phyloP scores from a whole-genome alignment of 2,113 vertebrate species.

The Mormyrus iriodes region DNA sequence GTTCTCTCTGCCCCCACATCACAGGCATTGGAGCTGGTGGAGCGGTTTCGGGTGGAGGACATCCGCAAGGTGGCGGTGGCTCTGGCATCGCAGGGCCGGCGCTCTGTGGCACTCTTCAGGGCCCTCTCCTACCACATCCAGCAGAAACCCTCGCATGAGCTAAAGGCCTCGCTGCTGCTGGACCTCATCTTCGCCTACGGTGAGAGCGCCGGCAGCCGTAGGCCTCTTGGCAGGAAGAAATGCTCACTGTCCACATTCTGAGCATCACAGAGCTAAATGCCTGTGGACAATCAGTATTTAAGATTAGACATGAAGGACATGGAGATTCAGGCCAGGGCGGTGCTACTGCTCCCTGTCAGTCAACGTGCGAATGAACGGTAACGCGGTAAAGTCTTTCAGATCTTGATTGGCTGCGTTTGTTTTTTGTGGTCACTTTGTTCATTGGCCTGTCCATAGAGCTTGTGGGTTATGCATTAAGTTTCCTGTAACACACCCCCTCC shows the following conservation, averaged over 20 bases:
- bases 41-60: constrained; percentile 69
- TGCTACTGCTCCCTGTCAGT: neutral
- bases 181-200: constrained; percentile 76
- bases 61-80: constrained; percentile 61
- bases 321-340: neutral
- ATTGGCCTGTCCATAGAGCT: neutral
- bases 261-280: neutral
- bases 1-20: neutral
- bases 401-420: neutral
- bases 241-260: neutral
- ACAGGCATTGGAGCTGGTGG: constrained; percentile 80
- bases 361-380: neutral
- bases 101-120: constrained; percentile 72
- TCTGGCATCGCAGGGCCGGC: constrained; percentile 65
- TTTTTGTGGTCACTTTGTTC: neutral
- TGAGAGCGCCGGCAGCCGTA: constrained; percentile 41
- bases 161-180: constrained; percentile 59
- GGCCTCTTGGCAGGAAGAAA: neutral
- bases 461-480: neutral
- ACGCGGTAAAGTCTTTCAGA: neutral
- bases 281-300: neutral
- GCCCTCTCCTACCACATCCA: constrained; percentile 80
- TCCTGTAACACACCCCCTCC: neutral
- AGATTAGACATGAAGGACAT: neutral
- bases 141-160: constrained; percentile 64